Evolutionary conservation across 2,888 invertebrate genomes (phyloP), one percentile per base, ranked within the genome.

Genomic region (Drosophila tanythrix): DNA sequence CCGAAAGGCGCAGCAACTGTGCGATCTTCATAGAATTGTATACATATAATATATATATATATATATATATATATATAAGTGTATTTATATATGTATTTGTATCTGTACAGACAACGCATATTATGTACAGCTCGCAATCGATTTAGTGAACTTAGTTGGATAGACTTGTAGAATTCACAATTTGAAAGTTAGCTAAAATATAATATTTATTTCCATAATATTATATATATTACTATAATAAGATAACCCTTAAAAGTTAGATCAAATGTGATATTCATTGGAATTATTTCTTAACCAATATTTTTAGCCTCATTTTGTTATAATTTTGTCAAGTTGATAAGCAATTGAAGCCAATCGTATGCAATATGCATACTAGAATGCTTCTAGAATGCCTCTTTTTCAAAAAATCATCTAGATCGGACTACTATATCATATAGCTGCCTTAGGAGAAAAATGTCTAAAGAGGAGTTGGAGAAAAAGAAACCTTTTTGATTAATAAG

Each of bases 11-110:
- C 5, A 52, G 25, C 66, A 68, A 68, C 57, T 62, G 56, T 43
- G 59, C 18, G 62, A 66, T 70, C 64, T 69, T 74, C 70, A 79
- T 76, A 74, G 74, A 74, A 68, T 35, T 55, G 51, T 27, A 70
- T 11, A 40, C 40, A 35, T 36, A 4, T 15, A 38, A 36, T 21
- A 8, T 3, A 57, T 5, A 48, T 11, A 55, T 21, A 27, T 50
- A 56, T 43, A 38, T 25, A 57, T n/a, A 3, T 21, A 50, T 48
- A 50, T 21, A 57, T 13, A 48, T 15, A 56, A 11, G 2, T 21
- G 21, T 36, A 3, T 21, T 43, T 48, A 50, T 21, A 57, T 15
- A 56, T 7, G 2, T 50, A 50, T 31, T 43, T 48, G 18, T 29
- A 2, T 29, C 46, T 11, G 15, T 50, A n/a, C 29, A 65, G 57